Conservation (phyloP, 2,113 vertebrate species). For the Nipponia nippon region DNA sequence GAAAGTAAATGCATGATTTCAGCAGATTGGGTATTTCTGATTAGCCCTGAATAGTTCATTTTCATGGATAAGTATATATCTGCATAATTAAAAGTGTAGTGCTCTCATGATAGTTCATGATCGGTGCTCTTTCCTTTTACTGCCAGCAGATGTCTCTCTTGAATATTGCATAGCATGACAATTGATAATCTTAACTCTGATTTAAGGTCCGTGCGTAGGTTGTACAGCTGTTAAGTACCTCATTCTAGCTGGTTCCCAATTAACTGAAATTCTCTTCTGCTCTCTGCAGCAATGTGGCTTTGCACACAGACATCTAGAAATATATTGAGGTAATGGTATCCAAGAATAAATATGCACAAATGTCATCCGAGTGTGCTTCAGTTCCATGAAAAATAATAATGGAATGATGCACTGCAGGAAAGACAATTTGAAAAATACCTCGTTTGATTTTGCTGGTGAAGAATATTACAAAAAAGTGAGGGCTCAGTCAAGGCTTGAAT, state of each 20-base stretch:
- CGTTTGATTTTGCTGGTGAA: not conserved
- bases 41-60: conserved; percentile 1
- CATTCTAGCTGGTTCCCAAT: not conserved
- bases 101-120: not conserved
- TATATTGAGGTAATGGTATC: not conserved
- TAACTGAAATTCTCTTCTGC: not conserved
- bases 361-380: not conserved
- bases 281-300: not conserved
- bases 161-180: not conserved
- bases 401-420: not conserved
- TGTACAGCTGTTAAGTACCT: not conserved
- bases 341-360: not conserved
- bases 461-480: not conserved
- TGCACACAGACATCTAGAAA: not conserved
- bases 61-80: not conserved
- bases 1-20: not conserved
- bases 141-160: conserved; percentile 60
- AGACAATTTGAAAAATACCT: not conserved
- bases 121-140: not conserved
- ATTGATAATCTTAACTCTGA: not conserved
- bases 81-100: not conserved
- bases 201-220: not conserved
- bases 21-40: not conserved
- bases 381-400: not conserved
- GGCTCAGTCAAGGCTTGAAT: not conserved